Evolutionary conservation across 2,797 vertebrate species (phyloP).

Genomic region (Babyrousa celebensis): DNA sequence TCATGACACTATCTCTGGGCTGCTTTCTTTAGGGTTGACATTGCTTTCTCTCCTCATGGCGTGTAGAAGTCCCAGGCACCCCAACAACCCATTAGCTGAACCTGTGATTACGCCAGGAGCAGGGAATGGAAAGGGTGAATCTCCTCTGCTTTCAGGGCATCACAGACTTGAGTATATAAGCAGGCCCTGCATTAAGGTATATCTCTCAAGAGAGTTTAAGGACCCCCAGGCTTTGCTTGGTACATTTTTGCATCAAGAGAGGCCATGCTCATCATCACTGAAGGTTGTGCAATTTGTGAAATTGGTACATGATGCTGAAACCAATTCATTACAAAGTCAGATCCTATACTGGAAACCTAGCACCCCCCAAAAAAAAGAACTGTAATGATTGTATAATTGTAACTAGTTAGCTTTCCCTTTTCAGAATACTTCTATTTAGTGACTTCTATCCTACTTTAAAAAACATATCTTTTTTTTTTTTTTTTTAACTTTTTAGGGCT

Average conservation of each 20-base stretch:
- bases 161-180: conserved; percentile 68
- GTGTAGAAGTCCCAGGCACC: conserved; percentile 42
- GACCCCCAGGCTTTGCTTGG: background rate
- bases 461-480: too few species aligned
- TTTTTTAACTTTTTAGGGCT: too few species aligned
- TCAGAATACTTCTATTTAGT: background rate
- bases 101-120: conserved; percentile 74
- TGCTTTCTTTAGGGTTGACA: conserved; percentile 77
- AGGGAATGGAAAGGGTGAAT: conserved; percentile 79
- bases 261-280: conserved; percentile 55
- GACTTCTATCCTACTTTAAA: background rate
- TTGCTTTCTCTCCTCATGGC: conserved; percentile 79
- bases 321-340: background rate
- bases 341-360: background rate
- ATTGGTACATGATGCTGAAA: background rate
- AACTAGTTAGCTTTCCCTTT: background rate
- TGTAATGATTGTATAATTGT: background rate
- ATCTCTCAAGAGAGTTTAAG: conserved; percentile 60
- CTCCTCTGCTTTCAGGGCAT: conserved; percentile 64
- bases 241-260: background rate
- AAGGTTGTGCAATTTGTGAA: background rate
- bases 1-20: background rate
- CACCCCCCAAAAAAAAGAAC: background rate
- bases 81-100: conserved; percentile 74
- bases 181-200: background rate